Conservation (phyloP, 2,113 vertebrate genomes). For the Emydura subglobosa region DNA sequence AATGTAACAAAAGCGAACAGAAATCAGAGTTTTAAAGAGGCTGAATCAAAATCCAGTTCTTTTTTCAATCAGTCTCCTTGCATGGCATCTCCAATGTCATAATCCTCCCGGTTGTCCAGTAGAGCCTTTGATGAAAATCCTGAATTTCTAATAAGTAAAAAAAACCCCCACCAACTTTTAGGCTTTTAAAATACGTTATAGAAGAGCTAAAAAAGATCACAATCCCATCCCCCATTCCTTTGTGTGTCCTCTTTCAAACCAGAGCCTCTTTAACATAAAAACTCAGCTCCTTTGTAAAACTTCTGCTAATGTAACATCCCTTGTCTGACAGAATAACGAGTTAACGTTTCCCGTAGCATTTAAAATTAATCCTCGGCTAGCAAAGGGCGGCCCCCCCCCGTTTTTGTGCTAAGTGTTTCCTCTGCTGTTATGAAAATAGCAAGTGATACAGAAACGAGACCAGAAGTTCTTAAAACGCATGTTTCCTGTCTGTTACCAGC, state of each 20-base stretch:
- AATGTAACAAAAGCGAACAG: not conserved
- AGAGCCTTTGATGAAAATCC: not conserved
- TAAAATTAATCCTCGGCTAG: conserved; percentile 28
- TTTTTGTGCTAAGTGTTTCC: conserved; percentile 60
- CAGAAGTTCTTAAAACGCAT: conserved; percentile 66
- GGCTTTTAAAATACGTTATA: not conserved
- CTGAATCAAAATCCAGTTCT: not conserved
- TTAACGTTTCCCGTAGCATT: conserved; percentile 55
- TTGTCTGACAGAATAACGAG: conserved; percentile 19
- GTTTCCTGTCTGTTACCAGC: conserved; percentile 76
- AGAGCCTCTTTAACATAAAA: conserved; percentile 13
- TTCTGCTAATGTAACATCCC: not conserved
- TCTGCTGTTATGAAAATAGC: conserved; percentile 79
- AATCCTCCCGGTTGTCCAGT: accelerated
- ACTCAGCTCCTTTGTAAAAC: not conserved
- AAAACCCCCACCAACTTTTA: not conserved
- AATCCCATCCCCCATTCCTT: not conserved
- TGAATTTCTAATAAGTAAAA: conserved; percentile 38
- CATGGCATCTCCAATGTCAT: conserved; percentile 13
- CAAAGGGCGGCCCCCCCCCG: not conserved
- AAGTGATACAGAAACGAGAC: conserved; percentile 70
- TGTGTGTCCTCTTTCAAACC: accelerated
- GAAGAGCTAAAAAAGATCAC: not conserved
- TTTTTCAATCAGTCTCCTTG: conserved; percentile 4
- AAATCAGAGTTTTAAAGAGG: not conserved